Conservation (phyloP, 2,797 vertebrate species). For the Saguinus oedipus region DNA sequence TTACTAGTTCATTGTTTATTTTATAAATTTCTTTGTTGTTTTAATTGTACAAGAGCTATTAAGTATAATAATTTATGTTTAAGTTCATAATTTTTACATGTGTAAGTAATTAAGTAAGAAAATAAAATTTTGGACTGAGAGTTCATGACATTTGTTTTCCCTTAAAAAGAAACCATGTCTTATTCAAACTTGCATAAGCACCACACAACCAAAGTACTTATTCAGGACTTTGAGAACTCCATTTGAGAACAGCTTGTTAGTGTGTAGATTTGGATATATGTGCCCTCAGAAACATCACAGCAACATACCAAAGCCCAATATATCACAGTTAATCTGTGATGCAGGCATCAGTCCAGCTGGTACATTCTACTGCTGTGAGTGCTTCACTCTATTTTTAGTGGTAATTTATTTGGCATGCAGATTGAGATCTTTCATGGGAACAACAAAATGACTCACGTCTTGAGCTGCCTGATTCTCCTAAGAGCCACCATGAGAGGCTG, state of each 20-base stretch:
- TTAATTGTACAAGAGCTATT: background rate
- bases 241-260: conserved; percentile 51
- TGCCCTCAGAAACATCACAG: conserved; percentile 25
- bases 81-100: background rate
- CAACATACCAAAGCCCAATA: conserved; percentile 38
- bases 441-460: conserved; percentile 52
- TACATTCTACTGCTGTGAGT: conserved; percentile 52
- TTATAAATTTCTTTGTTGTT: background rate
- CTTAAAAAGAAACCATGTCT: conserved; percentile 18
- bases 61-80: background rate
- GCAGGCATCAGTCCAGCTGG: conserved; percentile 63
- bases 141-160: conserved; percentile 17
- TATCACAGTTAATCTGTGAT: conserved; percentile 61
- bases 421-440: conserved; percentile 57
- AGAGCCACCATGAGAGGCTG: conserved; percentile 8
- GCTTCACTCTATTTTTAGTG: conserved; percentile 60
- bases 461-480: conserved; percentile 9
- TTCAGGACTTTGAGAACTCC: conserved; percentile 4
- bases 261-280: conserved; percentile 1
- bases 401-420: conserved; percentile 68
- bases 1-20: background rate
- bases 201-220: background rate
- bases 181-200: background rate
- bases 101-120: conserved; percentile 30
- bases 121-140: conserved; percentile 4